Conservation (phyloP, 2,113 vertebrate genomes). For the Scopus umbretta region DNA sequence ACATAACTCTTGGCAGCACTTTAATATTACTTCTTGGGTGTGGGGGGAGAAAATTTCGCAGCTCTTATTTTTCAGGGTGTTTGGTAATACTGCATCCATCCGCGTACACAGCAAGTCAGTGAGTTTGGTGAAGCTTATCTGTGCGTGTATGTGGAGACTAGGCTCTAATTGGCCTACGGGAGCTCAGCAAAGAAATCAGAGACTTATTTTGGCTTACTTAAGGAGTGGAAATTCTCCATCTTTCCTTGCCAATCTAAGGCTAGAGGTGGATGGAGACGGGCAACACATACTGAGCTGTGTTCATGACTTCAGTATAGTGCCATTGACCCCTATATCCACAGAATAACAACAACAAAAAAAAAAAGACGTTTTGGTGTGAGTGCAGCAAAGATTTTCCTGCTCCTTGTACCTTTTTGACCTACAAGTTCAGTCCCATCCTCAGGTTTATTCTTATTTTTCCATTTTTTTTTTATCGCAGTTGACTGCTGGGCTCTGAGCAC, state of each 20-base stretch:
- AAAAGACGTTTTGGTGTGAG: neutral
- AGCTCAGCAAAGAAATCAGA: neutral
- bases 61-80: neutral
- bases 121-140: neutral
- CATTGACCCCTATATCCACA: neutral
- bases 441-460: neutral
- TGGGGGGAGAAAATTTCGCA: neutral
- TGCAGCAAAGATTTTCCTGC: neutral
- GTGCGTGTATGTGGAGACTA: fast-evolving
- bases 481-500: neutral
- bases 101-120: too few relatives aligned
- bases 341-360: neutral
- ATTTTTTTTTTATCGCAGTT: neutral
- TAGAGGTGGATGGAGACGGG: neutral
- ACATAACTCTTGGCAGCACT: neutral
- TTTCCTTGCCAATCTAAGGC: neutral
- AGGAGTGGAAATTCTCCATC: neutral
- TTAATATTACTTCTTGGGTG: neutral
- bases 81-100: neutral
- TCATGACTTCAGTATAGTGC: fast-evolving
- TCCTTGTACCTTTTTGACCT: neutral
- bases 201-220: neutral
- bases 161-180: too few relatives aligned
- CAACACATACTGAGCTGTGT: neutral
- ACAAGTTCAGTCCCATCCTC: neutral